A percentile compares a stretch with the other conserved stretches of the same genome.
Evolutionary conservation across 2,797 vertebrate species (phyloP).

Genomic region (Scomberomorus guttatus): DNA sequence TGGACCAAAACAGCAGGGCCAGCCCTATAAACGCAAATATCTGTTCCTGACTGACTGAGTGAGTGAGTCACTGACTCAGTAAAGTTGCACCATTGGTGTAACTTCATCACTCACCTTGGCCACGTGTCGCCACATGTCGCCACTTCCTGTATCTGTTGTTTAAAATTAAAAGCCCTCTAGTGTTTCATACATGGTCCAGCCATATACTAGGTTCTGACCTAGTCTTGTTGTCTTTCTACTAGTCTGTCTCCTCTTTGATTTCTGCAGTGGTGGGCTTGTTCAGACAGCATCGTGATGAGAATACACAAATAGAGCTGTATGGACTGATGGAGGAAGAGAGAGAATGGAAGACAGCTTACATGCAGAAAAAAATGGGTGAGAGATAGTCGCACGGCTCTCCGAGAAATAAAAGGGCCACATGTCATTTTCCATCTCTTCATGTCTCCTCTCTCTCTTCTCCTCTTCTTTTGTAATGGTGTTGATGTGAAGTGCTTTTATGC

Average conservation of each 20-base stretch:
- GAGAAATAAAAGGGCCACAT: constrained; percentile 44
- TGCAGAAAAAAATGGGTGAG: constrained; percentile 20
- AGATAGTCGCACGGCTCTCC: neutral
- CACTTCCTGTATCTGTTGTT: no score
- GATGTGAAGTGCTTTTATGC: constrained; percentile 52
- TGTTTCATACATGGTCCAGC: no score
- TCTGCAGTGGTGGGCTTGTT: neutral
- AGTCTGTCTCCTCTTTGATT: neutral
- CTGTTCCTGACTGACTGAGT: no score
- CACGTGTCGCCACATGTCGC: no score
- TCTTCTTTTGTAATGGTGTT: constrained; percentile 58
- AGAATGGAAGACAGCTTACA: constrained; percentile 13
- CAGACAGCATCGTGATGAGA: constrained; percentile 10
- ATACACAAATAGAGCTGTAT: constrained; percentile 20
- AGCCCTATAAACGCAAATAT: no score
- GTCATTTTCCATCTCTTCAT: constrained; percentile 59
- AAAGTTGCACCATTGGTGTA: no score
- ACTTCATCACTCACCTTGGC: no score
- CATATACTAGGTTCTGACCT: no score
- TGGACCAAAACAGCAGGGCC: no score
- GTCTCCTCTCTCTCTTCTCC: constrained; percentile 38
- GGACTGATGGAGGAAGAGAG: constrained; percentile 13
- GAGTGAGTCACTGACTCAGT: no score
- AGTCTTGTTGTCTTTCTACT: neutral
- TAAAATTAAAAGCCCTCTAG: no score